Percentiles rank a stretch among this genome's conserved stretches.
Conservation (phyloP, 2,113 vertebrate genomes). For the Strigops habroptila region DNA sequence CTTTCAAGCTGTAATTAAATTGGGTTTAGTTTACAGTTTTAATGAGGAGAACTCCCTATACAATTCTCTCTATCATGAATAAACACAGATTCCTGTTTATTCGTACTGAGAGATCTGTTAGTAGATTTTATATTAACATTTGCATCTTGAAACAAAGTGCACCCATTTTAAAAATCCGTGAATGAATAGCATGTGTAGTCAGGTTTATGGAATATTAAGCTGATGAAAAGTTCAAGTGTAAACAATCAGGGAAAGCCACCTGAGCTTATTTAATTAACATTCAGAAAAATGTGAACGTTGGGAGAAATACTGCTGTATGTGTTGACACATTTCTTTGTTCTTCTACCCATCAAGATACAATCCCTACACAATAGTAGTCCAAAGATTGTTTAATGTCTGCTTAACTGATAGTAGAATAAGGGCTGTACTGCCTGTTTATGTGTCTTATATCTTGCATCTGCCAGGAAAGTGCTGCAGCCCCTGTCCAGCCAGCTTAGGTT, state of each 20-base stretch:
- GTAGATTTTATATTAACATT: constrained; percentile 54
- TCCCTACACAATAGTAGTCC: not conserved
- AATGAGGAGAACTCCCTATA: constrained; percentile 56
- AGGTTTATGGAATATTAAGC: not conserved
- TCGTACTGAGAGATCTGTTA: constrained; percentile 55
- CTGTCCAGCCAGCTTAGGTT: not conserved
- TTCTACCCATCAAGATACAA: constrained; percentile 11
- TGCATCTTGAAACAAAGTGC: constrained; percentile 53
- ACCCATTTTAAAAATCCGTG: not conserved
- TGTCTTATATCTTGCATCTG: not conserved
- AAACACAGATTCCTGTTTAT: constrained; percentile 78
- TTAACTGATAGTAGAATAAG: not conserved
- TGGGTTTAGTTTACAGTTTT: constrained; percentile 50
- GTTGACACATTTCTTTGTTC: constrained; percentile 51
- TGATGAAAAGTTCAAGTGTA: not conserved
- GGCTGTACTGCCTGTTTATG: not conserved
- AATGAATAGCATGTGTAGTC: not conserved
- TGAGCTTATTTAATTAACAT: constrained; percentile 1
- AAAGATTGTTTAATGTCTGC: not conserved
- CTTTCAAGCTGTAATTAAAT: constrained; percentile 39
- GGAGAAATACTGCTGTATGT: not conserved
- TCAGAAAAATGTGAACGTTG: not conserved
- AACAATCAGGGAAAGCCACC: not conserved
- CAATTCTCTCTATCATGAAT: constrained; percentile 43
- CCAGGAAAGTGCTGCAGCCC: not conserved